Percentiles rank a stretch among this genome's conserved stretches.
Conservation (phyloP, 2,888 invertebrate species). For the Rhorus exstirpatorius region DNA sequence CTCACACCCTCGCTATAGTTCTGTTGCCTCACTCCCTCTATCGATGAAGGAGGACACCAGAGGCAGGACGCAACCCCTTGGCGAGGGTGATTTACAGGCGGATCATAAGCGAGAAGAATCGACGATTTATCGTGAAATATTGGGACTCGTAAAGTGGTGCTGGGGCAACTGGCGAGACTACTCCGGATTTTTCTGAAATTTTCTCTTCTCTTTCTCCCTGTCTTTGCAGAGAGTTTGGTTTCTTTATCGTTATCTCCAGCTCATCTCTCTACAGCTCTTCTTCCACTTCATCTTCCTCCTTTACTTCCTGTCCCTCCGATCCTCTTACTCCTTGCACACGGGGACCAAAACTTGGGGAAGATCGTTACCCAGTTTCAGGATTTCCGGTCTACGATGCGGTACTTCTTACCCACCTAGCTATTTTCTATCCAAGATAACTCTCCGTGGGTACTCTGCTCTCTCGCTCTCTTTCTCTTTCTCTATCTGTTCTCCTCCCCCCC, state of each 20-base stretch:
- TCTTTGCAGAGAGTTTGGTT: conserved; percentile 25
- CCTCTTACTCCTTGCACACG: conserved; percentile 26
- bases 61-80: conserved; percentile 27
- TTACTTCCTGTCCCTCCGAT: conserved; percentile 21
- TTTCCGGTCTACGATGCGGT: conserved; percentile 31
- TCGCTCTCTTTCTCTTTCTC: conserved; percentile 5
- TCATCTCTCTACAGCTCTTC: conserved; percentile 41
- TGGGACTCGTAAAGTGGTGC: conserved; percentile 76
- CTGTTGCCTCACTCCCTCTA: conserved; percentile 17
- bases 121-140: conserved; percentile 82
- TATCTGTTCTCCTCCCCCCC: conserved; percentile 14
- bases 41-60: conserved; percentile 25
- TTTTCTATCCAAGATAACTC: conserved; percentile 16
- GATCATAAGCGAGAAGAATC: conserved; percentile 82
- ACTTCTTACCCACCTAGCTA: conserved; percentile 44
- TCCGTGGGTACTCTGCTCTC: not conserved
- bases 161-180: conserved; percentile 61
- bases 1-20: conserved; percentile 53
- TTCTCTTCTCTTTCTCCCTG: conserved; percentile 5
- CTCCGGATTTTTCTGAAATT: conserved; percentile 61
- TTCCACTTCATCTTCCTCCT: conserved; percentile 21
- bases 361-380: conserved; percentile 65
- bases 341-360: conserved; percentile 52
- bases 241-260: conserved; percentile 72
- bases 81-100: conserved; percentile 78